Conservation (phyloP, 2,113 vertebrate species). For the Lamprotornis superbus region DNA sequence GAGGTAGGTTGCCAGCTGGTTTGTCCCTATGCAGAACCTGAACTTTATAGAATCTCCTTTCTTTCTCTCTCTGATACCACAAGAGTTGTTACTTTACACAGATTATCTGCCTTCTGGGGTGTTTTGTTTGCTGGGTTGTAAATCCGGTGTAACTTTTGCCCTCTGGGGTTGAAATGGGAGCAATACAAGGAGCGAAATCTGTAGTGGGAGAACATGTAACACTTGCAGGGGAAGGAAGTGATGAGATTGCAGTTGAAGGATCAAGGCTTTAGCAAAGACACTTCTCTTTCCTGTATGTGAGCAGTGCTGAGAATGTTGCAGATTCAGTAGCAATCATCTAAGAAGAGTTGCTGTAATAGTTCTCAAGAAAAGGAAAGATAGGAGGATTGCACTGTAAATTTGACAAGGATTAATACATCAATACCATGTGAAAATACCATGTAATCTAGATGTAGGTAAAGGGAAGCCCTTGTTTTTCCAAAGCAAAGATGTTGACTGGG, state of each 20-base stretch:
- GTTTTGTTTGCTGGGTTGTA: background rate
- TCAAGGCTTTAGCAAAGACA: background rate
- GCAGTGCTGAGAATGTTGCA: background rate
- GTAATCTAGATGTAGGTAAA: background rate
- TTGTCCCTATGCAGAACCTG: background rate
- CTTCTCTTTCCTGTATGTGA: background rate
- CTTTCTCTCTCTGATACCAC: background rate
- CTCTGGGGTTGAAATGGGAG: background rate
- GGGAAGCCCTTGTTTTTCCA: background rate
- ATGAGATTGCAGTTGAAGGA: background rate
- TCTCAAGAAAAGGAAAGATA: background rate
- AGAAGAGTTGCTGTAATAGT: background rate
- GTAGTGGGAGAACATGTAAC: background rate
- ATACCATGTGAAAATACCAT: background rate
- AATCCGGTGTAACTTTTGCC: background rate
- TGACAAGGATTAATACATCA: background rate
- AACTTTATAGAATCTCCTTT: background rate
- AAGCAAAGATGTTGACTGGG: background rate
- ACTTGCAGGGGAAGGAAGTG: background rate
- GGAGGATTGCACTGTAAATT: background rate
- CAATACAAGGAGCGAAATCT: background rate
- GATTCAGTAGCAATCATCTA: background rate
- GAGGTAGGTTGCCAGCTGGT: conserved; percentile 69
- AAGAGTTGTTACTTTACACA: background rate
- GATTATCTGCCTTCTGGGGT: background rate